A percentile compares a stretch with the other conserved stretches of the same genome.
Conservation (phyloP, 92 coral and sea anemone species). For the Virgularia gustaviana region DNA sequence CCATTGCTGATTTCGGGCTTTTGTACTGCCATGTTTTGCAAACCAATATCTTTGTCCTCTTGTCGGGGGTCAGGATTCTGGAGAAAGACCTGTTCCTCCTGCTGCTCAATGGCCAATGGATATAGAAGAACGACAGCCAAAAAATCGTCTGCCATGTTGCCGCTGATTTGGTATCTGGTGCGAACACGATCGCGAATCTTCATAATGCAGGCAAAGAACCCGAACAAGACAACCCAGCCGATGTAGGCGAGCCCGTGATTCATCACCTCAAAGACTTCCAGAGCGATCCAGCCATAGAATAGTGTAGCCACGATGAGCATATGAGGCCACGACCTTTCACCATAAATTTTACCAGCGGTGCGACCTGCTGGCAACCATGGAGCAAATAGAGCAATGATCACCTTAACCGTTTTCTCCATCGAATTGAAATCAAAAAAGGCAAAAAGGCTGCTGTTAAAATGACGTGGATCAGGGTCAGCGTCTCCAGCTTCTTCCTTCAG, state of each 20-base stretch:
- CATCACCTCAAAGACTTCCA: constrained; percentile 57
- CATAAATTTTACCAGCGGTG: constrained; percentile 60
- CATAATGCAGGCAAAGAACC: constrained; percentile 64
- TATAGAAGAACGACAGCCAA: constrained; percentile 72
- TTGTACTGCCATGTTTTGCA: constrained; percentile 12
- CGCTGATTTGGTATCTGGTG: constrained; percentile 63
- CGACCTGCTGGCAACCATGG: constrained; percentile 86
- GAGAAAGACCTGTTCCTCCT: constrained; percentile 63
- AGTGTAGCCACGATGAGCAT: constrained; percentile 59
- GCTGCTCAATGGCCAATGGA: constrained; percentile 76
- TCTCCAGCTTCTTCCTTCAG: constrained; percentile 66
- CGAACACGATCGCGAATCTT: constrained; percentile 64
- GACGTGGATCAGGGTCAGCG: constrained; percentile 63
- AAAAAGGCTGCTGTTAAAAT: constrained; percentile 55
- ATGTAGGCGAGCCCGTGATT: constrained; percentile 69
- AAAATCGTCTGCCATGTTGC: constrained; percentile 76
- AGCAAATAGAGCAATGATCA: constrained; percentile 59
- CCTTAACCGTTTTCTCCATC: constrained; percentile 25
- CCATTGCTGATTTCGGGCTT: no score
- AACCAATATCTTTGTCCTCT: neutral
- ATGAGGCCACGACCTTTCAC: constrained; percentile 39
- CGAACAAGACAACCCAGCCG: constrained; percentile 75
- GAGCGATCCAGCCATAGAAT: constrained; percentile 66
- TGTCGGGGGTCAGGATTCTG: neutral
- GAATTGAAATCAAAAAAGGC: constrained; percentile 59